Evolutionary conservation across 1,140 invertebrate genomes (phyloP), one percentile per base, ranked within the genome.

Genomic region (Drosophila subpulchrella): DNA sequence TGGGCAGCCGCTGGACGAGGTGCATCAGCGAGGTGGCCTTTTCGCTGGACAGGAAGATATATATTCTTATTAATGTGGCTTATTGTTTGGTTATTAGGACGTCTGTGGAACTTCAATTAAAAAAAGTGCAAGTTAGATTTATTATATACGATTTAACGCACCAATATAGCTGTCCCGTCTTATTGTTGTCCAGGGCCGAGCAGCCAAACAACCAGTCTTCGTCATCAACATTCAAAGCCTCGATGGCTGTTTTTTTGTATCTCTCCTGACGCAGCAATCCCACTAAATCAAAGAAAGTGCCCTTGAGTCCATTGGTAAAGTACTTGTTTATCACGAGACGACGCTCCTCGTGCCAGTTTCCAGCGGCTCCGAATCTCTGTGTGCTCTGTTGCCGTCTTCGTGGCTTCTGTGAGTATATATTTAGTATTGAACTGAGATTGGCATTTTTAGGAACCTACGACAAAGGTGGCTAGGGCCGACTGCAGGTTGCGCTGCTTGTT

Each of bases 151-250:
- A 3, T 27, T 39, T 2, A 13, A 39, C 38, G 0, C 11, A 96
- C 96, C 96, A 96, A 85, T 94, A 93, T 92, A 94, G 93, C 56
- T 93, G 93, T 7, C 93, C 91, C 24, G 92, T 93, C 58, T 93
- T 48, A 15, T 74, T 88, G 15, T 94, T 81, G 12, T 85, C 91
- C 48, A 93, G 93, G 6, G 95, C 94, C 36, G 93, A 93, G 88
- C 96, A 97, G 17, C 94, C 95, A 85, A 95, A 97, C 17, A 97
- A 88, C 96, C 96, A 97, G 75, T 96, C 94, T 47, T 92, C 93
- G 17, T 93, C 42, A 73, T 95, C 93, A 7, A 96, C 93, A 90
- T 96, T 95, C 3, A 89, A 12, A 0, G 70, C 81, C 44, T 88
- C 84, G 38, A 88, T 78, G 32, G 79, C 60, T 12, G 78, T 53